Evolutionary conservation across 1,140 invertebrate genomes (phyloP).

Genomic region (Euglossa dilemma): DNA sequence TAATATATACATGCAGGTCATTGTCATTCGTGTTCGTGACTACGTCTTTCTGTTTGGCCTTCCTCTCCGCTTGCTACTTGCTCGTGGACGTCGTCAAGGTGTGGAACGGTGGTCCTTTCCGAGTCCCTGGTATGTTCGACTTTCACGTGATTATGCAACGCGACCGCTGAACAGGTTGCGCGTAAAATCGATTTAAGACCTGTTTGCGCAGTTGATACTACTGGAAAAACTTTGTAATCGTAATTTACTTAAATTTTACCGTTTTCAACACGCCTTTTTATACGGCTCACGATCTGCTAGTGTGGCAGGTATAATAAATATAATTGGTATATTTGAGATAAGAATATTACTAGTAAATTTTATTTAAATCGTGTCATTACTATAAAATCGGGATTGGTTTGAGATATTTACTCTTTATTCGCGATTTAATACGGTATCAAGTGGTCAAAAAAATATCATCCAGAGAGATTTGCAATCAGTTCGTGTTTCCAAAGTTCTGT

Average conservation of each 20-base stretch:
- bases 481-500: neutral
- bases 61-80: constrained; percentile 89
- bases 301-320: too few relatives aligned
- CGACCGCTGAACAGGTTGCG: neutral
- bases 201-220: neutral
- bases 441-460: too few relatives aligned
- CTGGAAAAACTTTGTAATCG: neutral
- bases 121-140: constrained; percentile 83
- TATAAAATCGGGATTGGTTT: too few relatives aligned
- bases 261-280: too few relatives aligned
- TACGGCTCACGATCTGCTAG: too few relatives aligned
- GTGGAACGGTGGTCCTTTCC: constrained; percentile 93
- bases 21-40: constrained; percentile 93
- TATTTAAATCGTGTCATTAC: too few relatives aligned
- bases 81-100: constrained; percentile 90
- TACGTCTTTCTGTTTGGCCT: constrained; percentile 87
- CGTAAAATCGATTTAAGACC: neutral
- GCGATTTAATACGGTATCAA: too few relatives aligned
- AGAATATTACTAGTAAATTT: too few relatives aligned
- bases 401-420: too few relatives aligned
- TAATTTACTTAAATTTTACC: neutral
- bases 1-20: constrained; percentile 85
- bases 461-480: neutral
- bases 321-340: too few relatives aligned
- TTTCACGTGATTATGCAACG: constrained; percentile 30